These are phyloP conservation scores for Holotrichia oblita DNA, from an alignment of 1,140 invertebrate genomes.

Conservation along the genomic window DNA sequence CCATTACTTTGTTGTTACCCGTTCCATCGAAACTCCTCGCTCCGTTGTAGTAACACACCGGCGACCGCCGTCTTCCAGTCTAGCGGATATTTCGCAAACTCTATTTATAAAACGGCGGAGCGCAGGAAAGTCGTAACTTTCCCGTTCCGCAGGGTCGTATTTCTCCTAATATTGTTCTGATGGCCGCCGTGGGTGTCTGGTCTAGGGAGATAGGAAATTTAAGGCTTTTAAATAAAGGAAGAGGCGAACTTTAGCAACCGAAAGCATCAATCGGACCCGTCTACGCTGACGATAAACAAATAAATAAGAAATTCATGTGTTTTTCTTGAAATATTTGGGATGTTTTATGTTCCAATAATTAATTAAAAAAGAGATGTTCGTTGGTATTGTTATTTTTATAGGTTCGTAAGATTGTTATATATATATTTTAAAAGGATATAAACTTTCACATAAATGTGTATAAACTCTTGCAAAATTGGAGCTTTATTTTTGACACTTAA, in stretches of 20 bases:
- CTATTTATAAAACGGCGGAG: conserved; percentile 27
- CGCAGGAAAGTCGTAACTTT: conserved; percentile 32
- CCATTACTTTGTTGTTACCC: neutral
- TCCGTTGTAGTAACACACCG: neutral
- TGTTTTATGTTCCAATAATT: too few relatives aligned
- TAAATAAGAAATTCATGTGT: neutral
- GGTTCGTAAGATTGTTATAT: too few relatives aligned
- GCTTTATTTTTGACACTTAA: too few relatives aligned
- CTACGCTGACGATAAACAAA: neutral
- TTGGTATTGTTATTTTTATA: too few relatives aligned
- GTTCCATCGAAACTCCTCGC: neutral
- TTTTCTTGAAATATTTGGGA: too few relatives aligned
- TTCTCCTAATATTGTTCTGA: conserved; percentile 27
- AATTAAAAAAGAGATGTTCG: too few relatives aligned
- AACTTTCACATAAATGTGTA: too few relatives aligned
- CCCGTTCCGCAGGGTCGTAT: conserved; percentile 20
- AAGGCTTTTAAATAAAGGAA: conserved; percentile 4
- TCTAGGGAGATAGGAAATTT: conserved; percentile 6
- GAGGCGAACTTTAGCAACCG: neutral
- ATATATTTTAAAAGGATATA: too few relatives aligned
- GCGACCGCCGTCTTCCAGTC: conserved; percentile 18
- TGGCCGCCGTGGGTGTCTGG: neutral
- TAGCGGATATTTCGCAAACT: conserved; percentile 26
- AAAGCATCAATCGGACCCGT: neutral
- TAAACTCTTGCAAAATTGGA: too few relatives aligned